Evolutionary conservation across 2,797 vertebrate species (phyloP).

Genomic region (Periparus ater): DNA sequence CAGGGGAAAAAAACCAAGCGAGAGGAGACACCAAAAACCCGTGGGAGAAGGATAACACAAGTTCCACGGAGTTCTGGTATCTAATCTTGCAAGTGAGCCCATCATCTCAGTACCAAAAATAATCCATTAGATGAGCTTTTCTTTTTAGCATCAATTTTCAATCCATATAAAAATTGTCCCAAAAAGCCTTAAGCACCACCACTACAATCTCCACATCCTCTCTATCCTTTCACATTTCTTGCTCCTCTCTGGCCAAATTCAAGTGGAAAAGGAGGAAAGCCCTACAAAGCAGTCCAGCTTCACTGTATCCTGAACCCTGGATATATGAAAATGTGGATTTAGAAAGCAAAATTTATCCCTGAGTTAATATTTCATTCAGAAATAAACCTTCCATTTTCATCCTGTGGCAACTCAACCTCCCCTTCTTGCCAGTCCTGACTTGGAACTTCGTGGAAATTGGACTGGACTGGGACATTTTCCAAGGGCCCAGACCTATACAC

Average conservation of each 20-base stretch:
- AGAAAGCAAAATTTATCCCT: not conserved
- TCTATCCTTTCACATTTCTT: not conserved
- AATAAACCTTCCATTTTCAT: not conserved
- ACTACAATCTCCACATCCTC: not conserved
- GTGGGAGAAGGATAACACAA: not conserved
- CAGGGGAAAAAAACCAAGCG: not conserved
- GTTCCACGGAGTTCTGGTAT: not conserved
- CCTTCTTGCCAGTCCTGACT: not conserved
- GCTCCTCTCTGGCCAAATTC: not conserved
- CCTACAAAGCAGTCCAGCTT: not conserved
- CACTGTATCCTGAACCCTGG: not conserved
- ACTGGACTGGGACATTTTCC: not conserved
- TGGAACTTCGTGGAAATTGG: not conserved
- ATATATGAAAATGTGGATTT: not conserved
- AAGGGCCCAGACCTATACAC: not conserved
- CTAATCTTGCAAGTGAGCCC: not conserved
- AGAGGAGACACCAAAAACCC: slow-evolving; percentile 13
- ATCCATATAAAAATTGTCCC: not conserved
- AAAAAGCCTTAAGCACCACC: not conserved
- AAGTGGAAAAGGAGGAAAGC: not conserved
- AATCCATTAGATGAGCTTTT: not conserved
- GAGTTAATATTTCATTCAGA: not conserved
- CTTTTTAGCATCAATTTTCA: not conserved
- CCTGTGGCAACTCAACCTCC: not conserved
- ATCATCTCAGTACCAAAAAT: not conserved